Base-by-base conservation (phyloP, 2,888 invertebrate species). In the Protonemura montana region DNA sequence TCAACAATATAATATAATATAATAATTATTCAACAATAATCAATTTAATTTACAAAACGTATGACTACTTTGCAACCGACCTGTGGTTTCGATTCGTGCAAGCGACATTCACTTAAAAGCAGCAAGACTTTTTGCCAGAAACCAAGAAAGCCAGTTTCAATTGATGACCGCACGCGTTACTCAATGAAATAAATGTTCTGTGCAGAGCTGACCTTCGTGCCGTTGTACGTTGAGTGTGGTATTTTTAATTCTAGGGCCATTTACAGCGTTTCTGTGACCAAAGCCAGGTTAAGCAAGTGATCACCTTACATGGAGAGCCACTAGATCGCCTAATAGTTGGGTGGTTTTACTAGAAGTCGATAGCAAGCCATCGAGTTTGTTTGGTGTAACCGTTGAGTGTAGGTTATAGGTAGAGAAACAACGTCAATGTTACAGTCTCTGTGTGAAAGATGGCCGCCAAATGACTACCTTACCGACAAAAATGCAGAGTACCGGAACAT, bases 231-330 rank as follows among this genome's bases (percentile, higher is more conserved):
- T n/a, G 81, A 10, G 81, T 35, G 3, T 27, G 16, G 42, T 29
- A 78, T 27, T 78, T 82, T 82, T 82, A 30, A 42, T 59, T 82
- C 82, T 41, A 82, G 82, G 82, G 82, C 82, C 82, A 82, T 42
- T 42, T 82, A 82, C 82, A 82, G 82, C 25, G 82, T 41, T 82
- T 82, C 41, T 41, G 41, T 41, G 26, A 26, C 82, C 41, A 41
- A 29, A 16, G 81, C 30, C 29, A 81, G 1, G 81, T n/a, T 81
- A 59, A 21, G 21, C 59, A n/a, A n/a, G 35, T 10, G 35, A 35
- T 59, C 59, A 21, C 82, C 82, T 0, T 82, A 82, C 0, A 82
- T 41, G 82, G 82, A 1, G 13, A 82, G 25, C 3, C 35, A 41
- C 82, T 25, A 41, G 35, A 41, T 41, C 41, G 25, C 7, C 82